phyloP scores from a whole-genome alignment of 2,113 vertebrate genomes.

The Forbesichthys agassizii region DNA sequence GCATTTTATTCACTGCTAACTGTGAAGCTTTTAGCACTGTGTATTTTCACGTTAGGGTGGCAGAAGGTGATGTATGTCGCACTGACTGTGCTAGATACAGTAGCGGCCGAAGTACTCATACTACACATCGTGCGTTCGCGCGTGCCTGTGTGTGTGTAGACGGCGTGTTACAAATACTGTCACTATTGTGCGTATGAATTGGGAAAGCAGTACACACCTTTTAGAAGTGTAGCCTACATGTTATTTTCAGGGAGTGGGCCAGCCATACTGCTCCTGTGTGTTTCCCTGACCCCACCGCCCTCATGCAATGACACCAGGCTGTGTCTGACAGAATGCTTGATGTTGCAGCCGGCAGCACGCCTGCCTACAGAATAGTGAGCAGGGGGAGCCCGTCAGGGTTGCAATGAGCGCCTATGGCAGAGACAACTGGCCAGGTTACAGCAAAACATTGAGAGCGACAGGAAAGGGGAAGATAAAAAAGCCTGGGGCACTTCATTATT shows the following conservation, averaged over 20 bases:
- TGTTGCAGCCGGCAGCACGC: constrained; percentile 55
- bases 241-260: constrained; percentile 3
- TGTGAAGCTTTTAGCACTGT: background rate
- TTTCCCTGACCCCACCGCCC: constrained; percentile 34
- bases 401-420: constrained; percentile 29
- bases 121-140: too few species aligned
- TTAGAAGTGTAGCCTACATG: background rate
- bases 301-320: constrained; percentile 5
- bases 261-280: constrained; percentile 21
- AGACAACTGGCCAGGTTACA: background rate
- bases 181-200: constrained; percentile 8
- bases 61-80: background rate
- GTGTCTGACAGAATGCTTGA: constrained; percentile 61
- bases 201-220: constrained; percentile 5
- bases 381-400: constrained; percentile 43
- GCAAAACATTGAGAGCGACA: background rate
- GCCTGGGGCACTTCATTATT: constrained; percentile 14
- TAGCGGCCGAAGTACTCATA: too few species aligned
- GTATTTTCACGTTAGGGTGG: background rate
- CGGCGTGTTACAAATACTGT: constrained; percentile 23
- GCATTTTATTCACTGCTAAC: background rate
- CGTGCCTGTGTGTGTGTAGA: background rate
- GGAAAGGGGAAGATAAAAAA: background rate
- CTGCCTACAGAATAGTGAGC: constrained; percentile 55
- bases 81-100: too few species aligned